Percentiles rank a stretch among this genome's conserved stretches.
Evolutionary conservation across 2,797 vertebrate species (phyloP).

Genomic region (Sebastes iracundus): DNA sequence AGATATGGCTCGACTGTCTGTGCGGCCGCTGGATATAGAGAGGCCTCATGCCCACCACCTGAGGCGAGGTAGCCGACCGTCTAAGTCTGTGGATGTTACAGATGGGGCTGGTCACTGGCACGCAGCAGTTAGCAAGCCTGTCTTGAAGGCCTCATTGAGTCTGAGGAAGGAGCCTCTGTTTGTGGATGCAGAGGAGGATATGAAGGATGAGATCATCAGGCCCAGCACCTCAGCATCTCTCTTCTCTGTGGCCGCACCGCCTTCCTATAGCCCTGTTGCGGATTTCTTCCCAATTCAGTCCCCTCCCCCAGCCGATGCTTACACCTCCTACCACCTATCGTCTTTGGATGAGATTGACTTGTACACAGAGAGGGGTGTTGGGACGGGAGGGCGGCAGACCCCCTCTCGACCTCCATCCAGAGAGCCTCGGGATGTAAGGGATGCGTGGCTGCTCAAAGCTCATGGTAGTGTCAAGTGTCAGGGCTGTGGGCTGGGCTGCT

Average conservation of each 20-base stretch:
- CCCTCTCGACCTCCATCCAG: slow-evolving; percentile 81
- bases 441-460: slow-evolving; percentile 81
- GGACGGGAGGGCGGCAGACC: slow-evolving; percentile 78
- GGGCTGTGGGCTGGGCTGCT: slow-evolving; percentile 87
- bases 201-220: slow-evolving; percentile 93
- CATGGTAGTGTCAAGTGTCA: slow-evolving; percentile 88
- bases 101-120: slow-evolving; percentile 96
- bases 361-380: slow-evolving; percentile 88
- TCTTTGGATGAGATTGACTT: slow-evolving; percentile 93
- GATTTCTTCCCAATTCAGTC: slow-evolving; percentile 89
- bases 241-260: slow-evolving; percentile 87
- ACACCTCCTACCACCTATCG: slow-evolving; percentile 86
- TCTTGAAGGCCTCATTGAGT: slow-evolving; percentile 90
- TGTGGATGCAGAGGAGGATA: slow-evolving; percentile 89
- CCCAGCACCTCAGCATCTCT: slow-evolving; percentile 89
- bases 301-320: slow-evolving; percentile 82
- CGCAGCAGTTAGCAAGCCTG: slow-evolving; percentile 87
- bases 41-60: slow-evolving; percentile 89
- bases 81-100: slow-evolving; percentile 93
- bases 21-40: slow-evolving; percentile 90
- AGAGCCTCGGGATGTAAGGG: slow-evolving; percentile 80
- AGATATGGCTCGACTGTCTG: slow-evolving; percentile 86
- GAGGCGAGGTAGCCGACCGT: slow-evolving; percentile 92
- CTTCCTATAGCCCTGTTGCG: slow-evolving; percentile 87
- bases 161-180: slow-evolving; percentile 91